Percentiles rank a stretch among this genome's conserved stretches.
Conservation (phyloP, 2,888 invertebrate genomes). For the Thalpophila matura region DNA sequence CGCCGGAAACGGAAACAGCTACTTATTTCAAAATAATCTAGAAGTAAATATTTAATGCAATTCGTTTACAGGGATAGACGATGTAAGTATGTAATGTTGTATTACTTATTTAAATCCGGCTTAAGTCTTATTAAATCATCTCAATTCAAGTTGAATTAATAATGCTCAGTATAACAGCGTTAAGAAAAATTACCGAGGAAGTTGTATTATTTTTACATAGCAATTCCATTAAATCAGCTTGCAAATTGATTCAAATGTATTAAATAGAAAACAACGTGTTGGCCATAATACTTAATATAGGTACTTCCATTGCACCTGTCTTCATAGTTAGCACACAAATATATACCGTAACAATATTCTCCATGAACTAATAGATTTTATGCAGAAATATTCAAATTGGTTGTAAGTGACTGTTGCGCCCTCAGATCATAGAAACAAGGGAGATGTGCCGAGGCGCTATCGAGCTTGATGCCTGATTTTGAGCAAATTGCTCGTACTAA, state of each 20-base stretch:
- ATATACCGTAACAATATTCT: conserved; percentile 41
- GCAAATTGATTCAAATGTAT: conserved; percentile 9
- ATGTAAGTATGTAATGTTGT: conserved; percentile 27
- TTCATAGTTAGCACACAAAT: conserved; percentile 42
- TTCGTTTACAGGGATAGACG: conserved; percentile 25
- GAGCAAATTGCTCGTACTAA: too few species aligned
- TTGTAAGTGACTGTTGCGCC: conserved; percentile 56
- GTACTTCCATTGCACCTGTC: conserved; percentile 39
- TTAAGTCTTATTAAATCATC: conserved; percentile 9
- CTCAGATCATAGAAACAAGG: too few species aligned
- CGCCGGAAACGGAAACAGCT: conserved; percentile 25
- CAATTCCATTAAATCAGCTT: conserved; percentile 4
- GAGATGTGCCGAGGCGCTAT: too few species aligned
- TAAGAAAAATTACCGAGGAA: conserved; percentile 4
- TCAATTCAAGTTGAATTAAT: not conserved
- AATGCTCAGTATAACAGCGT: conserved; percentile 1
- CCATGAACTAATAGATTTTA: conserved; percentile 65
- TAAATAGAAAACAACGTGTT: conserved; percentile 15
- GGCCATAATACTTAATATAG: conserved; percentile 5
- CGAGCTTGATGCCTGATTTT: too few species aligned
- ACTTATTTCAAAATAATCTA: conserved; percentile 31
- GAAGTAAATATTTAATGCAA: conserved; percentile 28
- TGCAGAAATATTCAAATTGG: conserved; percentile 75
- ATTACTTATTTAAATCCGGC: conserved; percentile 19
- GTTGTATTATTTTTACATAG: not conserved